Evolutionary conservation across 2,888 invertebrate genomes (phyloP), one percentile per base, ranked within the genome.

Genomic region (Brachypterus glaber): DNA sequence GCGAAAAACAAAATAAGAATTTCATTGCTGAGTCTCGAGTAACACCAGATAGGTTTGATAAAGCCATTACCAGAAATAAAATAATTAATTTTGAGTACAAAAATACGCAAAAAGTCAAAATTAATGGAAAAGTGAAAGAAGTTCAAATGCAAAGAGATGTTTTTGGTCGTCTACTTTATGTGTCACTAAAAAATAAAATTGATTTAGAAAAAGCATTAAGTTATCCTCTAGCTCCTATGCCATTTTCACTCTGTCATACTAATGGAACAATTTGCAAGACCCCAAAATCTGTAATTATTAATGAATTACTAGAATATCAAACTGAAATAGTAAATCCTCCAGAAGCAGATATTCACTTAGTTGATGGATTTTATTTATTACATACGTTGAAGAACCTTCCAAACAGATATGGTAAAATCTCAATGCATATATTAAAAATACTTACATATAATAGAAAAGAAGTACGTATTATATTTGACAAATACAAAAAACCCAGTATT

Each of bases 261-360:
- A 48, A 51, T 44, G 51, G 51, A 30, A 43, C 47, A 12, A 21
- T 49, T 3, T 42, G 44, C 26, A 52, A 52, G 33, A 52, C 50
- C 29, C 40, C 16, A 34, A 54, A 54, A 35, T 47, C 52, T 3
- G 42, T 43, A 37, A 40, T 53, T 18, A 14, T 47, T 18, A 12
- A 50, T 14, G 37, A 42, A 25, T 37, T 50, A 12, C 43, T 48
- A 38, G 43, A 40, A 45, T 15, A 46, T 47, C 27, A 45, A 21
- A 39, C 45, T 42, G 41, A 44, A 24, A 37, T 38, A 41, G 39
- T 43, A 13, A 41, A 39, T 42, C 42, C 44, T 14, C 46, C 46
- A 43, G 16, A 44, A 3, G 3, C 41, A 16, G 49, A 51, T 36
- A 9, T n/a, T n/a, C n/a, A 43, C 9, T 25, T 51, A 33, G 32